Evolutionary conservation across 2,888 invertebrate species (phyloP), one percentile per base, ranked within the genome.

Genomic region (Oligia fasciuncula): DNA sequence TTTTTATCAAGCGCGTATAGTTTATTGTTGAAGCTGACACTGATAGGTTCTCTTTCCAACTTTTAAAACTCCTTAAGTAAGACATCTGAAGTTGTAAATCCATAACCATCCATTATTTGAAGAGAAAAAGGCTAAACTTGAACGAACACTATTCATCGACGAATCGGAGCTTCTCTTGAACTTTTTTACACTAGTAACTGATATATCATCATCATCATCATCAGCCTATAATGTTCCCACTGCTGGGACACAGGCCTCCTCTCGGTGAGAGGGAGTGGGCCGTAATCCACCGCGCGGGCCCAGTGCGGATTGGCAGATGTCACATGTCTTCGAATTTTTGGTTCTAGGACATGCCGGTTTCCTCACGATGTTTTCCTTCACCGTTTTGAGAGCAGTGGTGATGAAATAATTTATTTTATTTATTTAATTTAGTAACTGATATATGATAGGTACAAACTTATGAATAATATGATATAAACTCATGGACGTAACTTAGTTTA

Each of bases 1-100:
- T 82, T 85, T 85, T 77, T 85, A 77, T 77, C 67, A 79, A 78
- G 49, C 51, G 69, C 11, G 46, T 29, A 70, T 75, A 62, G 71
- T 78, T 79, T 77, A 77, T 69, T 67, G 73, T 81, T 83, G 76
- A 72, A 68, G n/a, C 13, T 78, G 74, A 67, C 29, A 60, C 51
- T 76, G 66, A 63, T 57, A 80, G 29, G 29, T 75, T 63, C 9
- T 71, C 17, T 66, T 63, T 46, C 9, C 4, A 49, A 68, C 23
- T 74, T 71, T 65, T 19, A 23, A 54, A 13, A 57, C 14, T 54
- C 9, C 4, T 40, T 35, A 43, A 46, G n/a, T 79, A 40, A 67
- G 46, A 2, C 8, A 43, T 63, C 23, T 57, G 40, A 5, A 11
- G 65, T 76, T 62, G 54, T 70, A 70, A 80, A 70, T 80, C 11